phyloP scores from a whole-genome alignment of 2,888 invertebrate genomes.

The Mayetiola destructor region DNA sequence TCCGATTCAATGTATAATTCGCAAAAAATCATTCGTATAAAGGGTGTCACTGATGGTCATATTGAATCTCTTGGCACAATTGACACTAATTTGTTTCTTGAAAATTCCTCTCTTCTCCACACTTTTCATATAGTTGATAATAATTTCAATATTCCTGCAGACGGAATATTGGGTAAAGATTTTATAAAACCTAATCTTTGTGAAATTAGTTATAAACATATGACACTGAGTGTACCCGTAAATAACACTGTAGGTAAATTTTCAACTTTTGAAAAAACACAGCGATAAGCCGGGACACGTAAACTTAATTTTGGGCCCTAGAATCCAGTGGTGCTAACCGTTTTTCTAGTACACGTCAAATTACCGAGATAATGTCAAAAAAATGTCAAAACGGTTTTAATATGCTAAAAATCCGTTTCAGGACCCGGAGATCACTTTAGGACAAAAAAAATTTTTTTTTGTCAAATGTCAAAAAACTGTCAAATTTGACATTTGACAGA shows the following conservation, averaged over 20 bases:
- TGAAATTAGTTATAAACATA: background rate
- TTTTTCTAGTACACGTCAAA: too few relatives aligned
- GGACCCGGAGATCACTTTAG: too few relatives aligned
- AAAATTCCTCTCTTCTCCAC: background rate
- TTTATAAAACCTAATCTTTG: background rate
- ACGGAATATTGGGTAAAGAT: background rate
- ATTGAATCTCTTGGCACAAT: background rate
- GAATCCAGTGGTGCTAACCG: too few relatives aligned
- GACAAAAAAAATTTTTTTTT: too few relatives aligned
- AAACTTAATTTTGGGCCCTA: too few relatives aligned
- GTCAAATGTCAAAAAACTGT: too few relatives aligned
- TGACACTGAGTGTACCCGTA: background rate
- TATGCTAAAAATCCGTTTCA: too few relatives aligned
- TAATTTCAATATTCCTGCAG: background rate
- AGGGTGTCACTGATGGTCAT: background rate
- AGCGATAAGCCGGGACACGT: too few relatives aligned
- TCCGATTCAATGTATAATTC: background rate
- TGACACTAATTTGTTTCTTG: background rate
- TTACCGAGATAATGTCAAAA: too few relatives aligned
- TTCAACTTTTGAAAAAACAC: background rate
- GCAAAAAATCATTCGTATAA: background rate
- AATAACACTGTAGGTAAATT: background rate
- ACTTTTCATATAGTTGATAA: background rate
- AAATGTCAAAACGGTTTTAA: too few relatives aligned
- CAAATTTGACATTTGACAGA: too few relatives aligned